phyloP scores from a whole-genome alignment of 1,140 invertebrate species.

The Globodera rostochiensis region DNA sequence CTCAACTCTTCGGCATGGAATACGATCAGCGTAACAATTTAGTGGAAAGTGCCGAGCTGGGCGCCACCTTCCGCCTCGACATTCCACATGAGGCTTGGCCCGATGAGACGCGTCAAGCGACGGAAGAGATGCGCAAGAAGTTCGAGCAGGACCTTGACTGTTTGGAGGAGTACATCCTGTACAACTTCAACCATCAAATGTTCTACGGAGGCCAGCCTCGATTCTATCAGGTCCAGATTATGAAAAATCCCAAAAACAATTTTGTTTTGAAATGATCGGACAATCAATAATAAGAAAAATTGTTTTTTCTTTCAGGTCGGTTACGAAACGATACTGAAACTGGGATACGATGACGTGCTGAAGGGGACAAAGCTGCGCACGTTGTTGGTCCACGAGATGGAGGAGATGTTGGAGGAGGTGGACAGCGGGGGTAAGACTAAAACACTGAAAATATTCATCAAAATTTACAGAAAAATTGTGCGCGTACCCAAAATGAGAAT shows the following conservation, averaged over 20 bases:
- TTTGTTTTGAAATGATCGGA: neutral
- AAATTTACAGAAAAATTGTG: neutral
- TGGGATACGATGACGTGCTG: slow-evolving; percentile 3
- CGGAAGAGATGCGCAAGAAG: neutral
- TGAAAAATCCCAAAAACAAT: neutral
- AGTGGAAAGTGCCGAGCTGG: neutral
- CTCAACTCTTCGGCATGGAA: neutral
- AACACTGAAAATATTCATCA: neutral
- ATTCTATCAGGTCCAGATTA: neutral
- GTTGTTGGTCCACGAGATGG: slow-evolving; percentile 7
- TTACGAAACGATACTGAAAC: neutral
- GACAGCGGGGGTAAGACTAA: neutral
- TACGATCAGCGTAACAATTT: neutral
- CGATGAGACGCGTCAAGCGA: neutral
- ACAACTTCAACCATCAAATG: neutral
- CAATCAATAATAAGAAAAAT: too few species aligned
- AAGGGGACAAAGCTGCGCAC: neutral
- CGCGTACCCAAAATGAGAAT: too few species aligned
- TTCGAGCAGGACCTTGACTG: neutral
- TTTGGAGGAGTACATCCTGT: neutral
- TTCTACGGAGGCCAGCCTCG: neutral
- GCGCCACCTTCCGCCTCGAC: neutral
- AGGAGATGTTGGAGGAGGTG: slow-evolving; percentile 10
- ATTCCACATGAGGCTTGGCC: neutral
- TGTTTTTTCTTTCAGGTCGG: neutral